phyloP scores from a whole-genome alignment of 2,797 vertebrate species.

The Eupleurogrammus muticus region DNA sequence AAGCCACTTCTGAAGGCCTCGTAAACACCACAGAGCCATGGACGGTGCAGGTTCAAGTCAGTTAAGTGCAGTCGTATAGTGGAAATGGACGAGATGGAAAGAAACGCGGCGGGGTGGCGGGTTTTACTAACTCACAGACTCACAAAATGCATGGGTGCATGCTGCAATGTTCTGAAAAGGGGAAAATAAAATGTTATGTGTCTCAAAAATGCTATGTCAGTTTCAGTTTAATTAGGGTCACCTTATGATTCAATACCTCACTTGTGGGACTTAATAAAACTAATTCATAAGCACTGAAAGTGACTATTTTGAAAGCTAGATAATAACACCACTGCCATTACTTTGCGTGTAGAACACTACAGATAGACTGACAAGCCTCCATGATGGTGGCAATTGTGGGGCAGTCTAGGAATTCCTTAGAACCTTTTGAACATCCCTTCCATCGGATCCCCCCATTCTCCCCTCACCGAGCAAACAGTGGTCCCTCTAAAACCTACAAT shows the following conservation, averaged over 20 bases:
- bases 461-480: constrained; percentile 78
- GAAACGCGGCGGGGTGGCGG: constrained; percentile 19
- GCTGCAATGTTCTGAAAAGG: not conserved
- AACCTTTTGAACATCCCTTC: constrained; percentile 66
- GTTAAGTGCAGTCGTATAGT: constrained; percentile 57
- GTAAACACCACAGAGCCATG: constrained; percentile 81
- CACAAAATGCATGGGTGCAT: constrained; percentile 4
- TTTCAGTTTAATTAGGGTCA: not conserved
- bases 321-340: constrained; percentile 15
- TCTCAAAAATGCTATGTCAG: not conserved
- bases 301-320: constrained; percentile 6
- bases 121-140: constrained; percentile 29
- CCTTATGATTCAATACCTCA: not conserved
- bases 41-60: constrained; percentile 66
- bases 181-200: not conserved
- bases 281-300: not conserved
- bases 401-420: constrained; percentile 58
- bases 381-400: constrained; percentile 43
- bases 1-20: constrained; percentile 80
- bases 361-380: constrained; percentile 38
- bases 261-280: constrained; percentile 5
- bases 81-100: constrained; percentile 34
- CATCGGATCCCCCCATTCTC: constrained; percentile 55
- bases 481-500: constrained; percentile 84
- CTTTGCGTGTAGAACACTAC: constrained; percentile 24